A percentile compares a stretch with the other conserved stretches of the same genome.
phyloP scores from a whole-genome alignment of 1,140 invertebrate species.

The Marisa cornuarietis region DNA sequence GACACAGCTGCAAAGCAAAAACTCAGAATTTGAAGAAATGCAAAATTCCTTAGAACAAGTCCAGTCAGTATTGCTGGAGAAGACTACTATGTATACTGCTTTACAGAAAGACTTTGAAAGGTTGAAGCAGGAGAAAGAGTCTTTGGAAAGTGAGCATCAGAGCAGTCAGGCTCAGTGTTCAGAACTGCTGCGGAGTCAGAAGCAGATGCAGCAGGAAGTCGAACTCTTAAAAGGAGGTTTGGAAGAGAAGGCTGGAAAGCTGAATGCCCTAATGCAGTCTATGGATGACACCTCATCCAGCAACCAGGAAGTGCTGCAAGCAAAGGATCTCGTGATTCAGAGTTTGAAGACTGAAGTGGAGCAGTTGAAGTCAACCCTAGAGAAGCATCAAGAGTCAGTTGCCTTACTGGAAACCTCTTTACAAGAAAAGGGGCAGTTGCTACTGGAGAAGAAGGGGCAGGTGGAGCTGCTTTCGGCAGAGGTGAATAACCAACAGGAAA shows the following conservation, averaged over 20 bases:
- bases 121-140: neutral
- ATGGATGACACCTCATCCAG: conserved; percentile 14
- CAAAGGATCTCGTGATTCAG: conserved; percentile 26
- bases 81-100: neutral
- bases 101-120: conserved; percentile 4
- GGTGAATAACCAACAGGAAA: conserved; percentile 6
- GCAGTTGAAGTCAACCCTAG: neutral
- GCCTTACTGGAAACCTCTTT: conserved; percentile 17
- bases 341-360: conserved; percentile 28
- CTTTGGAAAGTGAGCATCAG: neutral
- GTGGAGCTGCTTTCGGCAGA: conserved; percentile 12
- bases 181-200: neutral
- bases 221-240: conserved; percentile 17
- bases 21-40: conserved; percentile 16
- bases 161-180: conserved; percentile 6
- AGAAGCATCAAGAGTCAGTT: conserved; percentile 17
- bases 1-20: conserved; percentile 11
- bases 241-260: conserved; percentile 16
- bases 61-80: conserved; percentile 11
- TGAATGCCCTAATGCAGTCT: conserved; percentile 15
- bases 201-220: conserved; percentile 15
- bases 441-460: conserved; percentile 23
- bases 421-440: conserved; percentile 21
- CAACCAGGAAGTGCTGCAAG: conserved; percentile 22
- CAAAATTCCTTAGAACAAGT: conserved; percentile 17